Conservation (phyloP, 2,888 invertebrate species). For the Drosophila planitibia region DNA sequence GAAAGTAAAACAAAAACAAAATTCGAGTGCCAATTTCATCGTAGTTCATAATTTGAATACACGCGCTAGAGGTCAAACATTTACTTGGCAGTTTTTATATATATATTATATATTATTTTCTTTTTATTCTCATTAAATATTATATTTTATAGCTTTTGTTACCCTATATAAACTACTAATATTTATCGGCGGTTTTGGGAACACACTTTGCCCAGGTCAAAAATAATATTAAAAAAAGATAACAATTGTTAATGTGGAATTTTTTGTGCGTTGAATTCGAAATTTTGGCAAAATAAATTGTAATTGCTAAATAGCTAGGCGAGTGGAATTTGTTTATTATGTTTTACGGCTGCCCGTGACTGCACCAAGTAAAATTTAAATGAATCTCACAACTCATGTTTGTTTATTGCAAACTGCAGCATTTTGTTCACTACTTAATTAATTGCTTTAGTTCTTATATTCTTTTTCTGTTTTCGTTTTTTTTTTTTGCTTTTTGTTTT, state of each 20-base stretch:
- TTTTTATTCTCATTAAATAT: constrained; percentile 34
- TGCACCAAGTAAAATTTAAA: constrained; percentile 39
- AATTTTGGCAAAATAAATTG: constrained; percentile 14
- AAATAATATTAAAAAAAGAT: constrained; percentile 10
- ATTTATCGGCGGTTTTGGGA: constrained; percentile 81
- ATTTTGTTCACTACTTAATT: constrained; percentile 74
- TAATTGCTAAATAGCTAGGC: constrained; percentile 25
- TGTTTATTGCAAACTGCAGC: constrained; percentile 60
- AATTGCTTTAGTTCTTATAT: constrained; percentile 46
- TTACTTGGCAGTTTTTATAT: constrained; percentile 70
- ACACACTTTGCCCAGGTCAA: constrained; percentile 74
- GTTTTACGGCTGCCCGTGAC: constrained; percentile 36
- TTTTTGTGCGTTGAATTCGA: constrained; percentile 63
- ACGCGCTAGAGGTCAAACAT: constrained; percentile 72
- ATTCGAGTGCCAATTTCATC: constrained; percentile 42
- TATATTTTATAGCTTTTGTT: constrained; percentile 52
- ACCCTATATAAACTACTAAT: constrained; percentile 79
- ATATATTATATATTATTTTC: constrained; percentile 37
- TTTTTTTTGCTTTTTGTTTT: not conserved
- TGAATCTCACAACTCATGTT: constrained; percentile 57
- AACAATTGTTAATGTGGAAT: constrained; percentile 21
- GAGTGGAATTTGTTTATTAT: constrained; percentile 2
- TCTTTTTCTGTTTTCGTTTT: not conserved
- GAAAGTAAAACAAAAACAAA: not conserved
- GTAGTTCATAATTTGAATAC: constrained; percentile 39